Base-by-base conservation (phyloP, 1,140 invertebrate genomes). In the Drosophila pectinifera region DNA sequence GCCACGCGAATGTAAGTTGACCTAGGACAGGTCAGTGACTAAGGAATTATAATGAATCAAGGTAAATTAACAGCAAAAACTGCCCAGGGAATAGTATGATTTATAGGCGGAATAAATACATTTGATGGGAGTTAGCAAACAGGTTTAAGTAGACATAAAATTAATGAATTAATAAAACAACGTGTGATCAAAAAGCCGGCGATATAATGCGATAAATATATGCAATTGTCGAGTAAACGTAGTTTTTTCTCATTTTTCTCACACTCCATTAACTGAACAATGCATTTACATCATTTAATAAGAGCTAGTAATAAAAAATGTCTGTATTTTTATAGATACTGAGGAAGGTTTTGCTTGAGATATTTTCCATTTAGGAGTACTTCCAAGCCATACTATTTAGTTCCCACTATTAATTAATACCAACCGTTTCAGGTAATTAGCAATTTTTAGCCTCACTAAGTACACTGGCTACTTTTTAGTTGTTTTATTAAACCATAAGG, bases 371-470 rank as follows among this genome's bases (percentile, higher is more conserved):
- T 42, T 16, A 16, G 18, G 16, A 18, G 46, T 48, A 48, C 14
- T 22, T 46, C 22, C 7, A 4, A 14, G 14, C 31, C 63, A 48
- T n/a, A 20, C 42, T n/a, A n/a, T n/a, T n/a, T n/a, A 11, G 48
- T 51, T 34, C 11, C 57, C 42, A n/a, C 36, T 43, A 11, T 61
- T 64, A 43, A 64, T 61, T 43, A 22, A 43, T 31, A 49, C 46
- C 18, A 49, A 64, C 45, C 34, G 26, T 49, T 31, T 31, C 20
- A 26, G 46, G 45, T 16, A 49, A 68, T 68, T 51, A 67, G 48
- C 34, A 48, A 64, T 68, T 64, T 68, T 68, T 20, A 65, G 64
- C 43, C 22, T 62, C 42, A 67, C 63, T 36, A 61, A 38, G 31
- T 39, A 55, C 34, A 1, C 1, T 34, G 11, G n/a, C 42, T 38